Base-by-base conservation (phyloP, 1,140 invertebrate species). In the Caerostris extrusa region DNA sequence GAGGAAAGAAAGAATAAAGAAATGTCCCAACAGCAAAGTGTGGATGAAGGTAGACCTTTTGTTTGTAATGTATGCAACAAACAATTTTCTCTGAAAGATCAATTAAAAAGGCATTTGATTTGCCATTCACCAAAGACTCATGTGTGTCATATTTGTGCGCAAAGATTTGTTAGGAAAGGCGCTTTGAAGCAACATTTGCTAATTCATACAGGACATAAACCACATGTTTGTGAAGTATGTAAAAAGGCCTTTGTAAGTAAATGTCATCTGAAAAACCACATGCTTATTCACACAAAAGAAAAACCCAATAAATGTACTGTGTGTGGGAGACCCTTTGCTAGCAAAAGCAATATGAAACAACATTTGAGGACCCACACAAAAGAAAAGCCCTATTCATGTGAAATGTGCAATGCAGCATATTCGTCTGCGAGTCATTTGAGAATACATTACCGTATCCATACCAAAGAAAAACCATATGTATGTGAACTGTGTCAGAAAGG, bases 401-500 rank as follows among this genome's bases (percentile, higher is more conserved):
- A 88, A 10, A 57, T 64, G 7, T 88, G 86, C 17, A 50, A 53
- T 7, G 64, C 17, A 50, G 34, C 58, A n/a, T 88, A 64, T 53
- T 17, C 12, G 53, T 19, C 34, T 53, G 53, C 10, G n/a, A 7
- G 50, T 53, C 17, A 12, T 64, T 57, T 88, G 6, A 64, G 50
- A 7, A 64, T 10, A n/a, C 86, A 88, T 53, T 12, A 12, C 12
- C 1, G 10, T 8, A 64, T 60, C 2, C 86, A 88, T 61, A 64
- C 60, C 5, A 55, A 88, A 14, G 10, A 19, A 14, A 88, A 67
- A n/a, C 86, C 86, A 7, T 53, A 64, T 88, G 61, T 12, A 5
- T 88, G 86, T 19, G 50, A 88, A 17, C 14, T 88, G 10, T 88
- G 86, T 53, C 34, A 55, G 3, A 88, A 53, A 88, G 61, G n/a